phyloP scores from a whole-genome alignment of 2,888 invertebrate species.

The Chrysolina americana region DNA sequence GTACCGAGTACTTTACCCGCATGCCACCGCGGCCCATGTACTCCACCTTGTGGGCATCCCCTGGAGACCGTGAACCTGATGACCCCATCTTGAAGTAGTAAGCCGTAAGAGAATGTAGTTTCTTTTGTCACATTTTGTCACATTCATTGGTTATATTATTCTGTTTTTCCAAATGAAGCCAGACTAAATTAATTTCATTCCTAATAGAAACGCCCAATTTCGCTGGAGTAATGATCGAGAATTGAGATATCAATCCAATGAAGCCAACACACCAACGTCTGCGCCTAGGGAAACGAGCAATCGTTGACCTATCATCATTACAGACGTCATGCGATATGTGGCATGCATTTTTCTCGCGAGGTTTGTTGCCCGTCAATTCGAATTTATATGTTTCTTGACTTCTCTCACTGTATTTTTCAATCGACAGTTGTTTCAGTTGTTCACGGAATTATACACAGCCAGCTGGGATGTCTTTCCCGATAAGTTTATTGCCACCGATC shows the following conservation, averaged over 20 bases:
- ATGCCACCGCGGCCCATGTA: too few species aligned
- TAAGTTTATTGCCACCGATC: conserved; percentile 22
- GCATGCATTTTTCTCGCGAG: background rate
- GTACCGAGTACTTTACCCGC: too few species aligned
- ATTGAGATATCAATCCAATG: background rate
- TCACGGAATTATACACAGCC: background rate
- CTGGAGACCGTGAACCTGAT: too few species aligned
- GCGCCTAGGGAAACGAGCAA: background rate
- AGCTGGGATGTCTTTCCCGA: conserved; percentile 27
- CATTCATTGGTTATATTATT: too few species aligned
- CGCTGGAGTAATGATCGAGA: background rate
- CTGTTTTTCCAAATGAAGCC: too few species aligned
- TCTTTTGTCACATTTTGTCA: too few species aligned
- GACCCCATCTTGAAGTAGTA: too few species aligned
- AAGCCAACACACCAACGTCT: background rate
- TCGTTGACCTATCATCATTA: conserved; percentile 15
- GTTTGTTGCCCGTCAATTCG: background rate
- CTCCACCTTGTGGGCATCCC: too few species aligned
- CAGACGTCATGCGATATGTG: background rate
- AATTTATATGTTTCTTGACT: conserved; percentile 12
- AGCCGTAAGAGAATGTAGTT: too few species aligned
- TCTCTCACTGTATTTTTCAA: conserved; percentile 19
- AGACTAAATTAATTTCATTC: background rate
- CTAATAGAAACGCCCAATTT: background rate
- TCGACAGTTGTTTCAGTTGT: conserved; percentile 15